phyloP scores from a whole-genome alignment of 2,888 invertebrate species.

The Ennomos quercinarius region DNA sequence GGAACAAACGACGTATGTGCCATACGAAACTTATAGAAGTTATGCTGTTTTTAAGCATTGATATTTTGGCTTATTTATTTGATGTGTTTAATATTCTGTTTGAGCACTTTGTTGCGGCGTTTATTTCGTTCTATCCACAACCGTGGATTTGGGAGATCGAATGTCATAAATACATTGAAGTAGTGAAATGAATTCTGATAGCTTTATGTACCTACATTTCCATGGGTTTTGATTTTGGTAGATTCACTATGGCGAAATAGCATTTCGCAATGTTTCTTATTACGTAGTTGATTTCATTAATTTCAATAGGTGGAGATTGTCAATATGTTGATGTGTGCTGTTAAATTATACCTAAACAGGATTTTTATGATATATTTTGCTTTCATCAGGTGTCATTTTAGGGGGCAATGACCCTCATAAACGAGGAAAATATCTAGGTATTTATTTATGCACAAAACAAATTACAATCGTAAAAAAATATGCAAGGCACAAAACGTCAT shows the following conservation, averaged over 20 bases:
- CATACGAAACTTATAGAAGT: conserved; percentile 2
- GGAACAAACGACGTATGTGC: conserved; percentile 9
- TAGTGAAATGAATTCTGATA: conserved; percentile 15
- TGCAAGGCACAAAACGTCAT: too few species aligned
- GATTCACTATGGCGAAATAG: background rate
- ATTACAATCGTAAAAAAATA: too few species aligned
- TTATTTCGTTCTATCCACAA: conserved; percentile 24
- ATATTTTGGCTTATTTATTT: conserved; percentile 20
- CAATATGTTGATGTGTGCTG: too few species aligned
- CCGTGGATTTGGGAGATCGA: conserved; percentile 32
- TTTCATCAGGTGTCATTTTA: too few species aligned
- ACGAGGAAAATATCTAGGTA: too few species aligned
- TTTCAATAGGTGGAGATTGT: background rate
- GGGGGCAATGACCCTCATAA: too few species aligned
- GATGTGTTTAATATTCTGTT: conserved; percentile 30
- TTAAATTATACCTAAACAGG: too few species aligned
- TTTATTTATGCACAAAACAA: too few species aligned
- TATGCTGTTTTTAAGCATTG: conserved; percentile 7
- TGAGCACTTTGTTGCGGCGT: conserved; percentile 26
- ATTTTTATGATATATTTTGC: too few species aligned
- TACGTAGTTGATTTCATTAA: background rate
- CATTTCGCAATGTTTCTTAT: background rate
- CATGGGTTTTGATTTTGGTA: conserved; percentile 4
- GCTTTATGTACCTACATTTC: background rate
- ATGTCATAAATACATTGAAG: conserved; percentile 24